Evolutionary conservation across 1,140 invertebrate genomes (phyloP).

Genomic region (Apis florea): DNA sequence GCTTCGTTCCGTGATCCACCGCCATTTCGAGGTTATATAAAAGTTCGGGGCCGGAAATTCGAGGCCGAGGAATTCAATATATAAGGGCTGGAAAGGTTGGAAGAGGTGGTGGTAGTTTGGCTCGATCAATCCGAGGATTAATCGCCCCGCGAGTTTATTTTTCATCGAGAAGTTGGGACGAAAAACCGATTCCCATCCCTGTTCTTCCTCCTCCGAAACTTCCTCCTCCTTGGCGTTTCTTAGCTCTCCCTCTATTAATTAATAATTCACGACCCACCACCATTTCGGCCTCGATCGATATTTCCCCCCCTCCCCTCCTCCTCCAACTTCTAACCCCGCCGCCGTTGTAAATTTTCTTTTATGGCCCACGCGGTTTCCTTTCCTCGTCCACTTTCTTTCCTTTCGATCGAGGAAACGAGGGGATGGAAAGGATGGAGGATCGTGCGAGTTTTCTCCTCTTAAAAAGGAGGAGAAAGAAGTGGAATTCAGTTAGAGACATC

Average conservation of each 20-base stretch:
- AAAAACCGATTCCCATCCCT: constrained; percentile 5
- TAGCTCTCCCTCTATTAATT: constrained; percentile 46
- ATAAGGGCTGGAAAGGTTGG: neutral
- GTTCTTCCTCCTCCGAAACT: neutral
- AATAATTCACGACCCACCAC: constrained; percentile 39
- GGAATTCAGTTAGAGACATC: constrained; percentile 13
- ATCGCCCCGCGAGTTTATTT: constrained; percentile 37
- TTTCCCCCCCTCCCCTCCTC: constrained; percentile 1
- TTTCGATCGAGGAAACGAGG: neutral
- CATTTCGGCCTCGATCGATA: neutral
- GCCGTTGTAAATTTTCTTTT: constrained; percentile 38
- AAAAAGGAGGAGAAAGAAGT: neutral
- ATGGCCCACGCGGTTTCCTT: neutral
- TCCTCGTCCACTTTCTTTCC: neutral
- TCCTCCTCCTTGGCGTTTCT: constrained; percentile 27
- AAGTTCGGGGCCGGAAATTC: constrained; percentile 28
- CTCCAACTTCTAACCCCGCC: constrained; percentile 1
- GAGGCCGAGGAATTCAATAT: constrained; percentile 41
- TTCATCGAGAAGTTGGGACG: constrained; percentile 31
- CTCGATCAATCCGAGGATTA: constrained; percentile 40
- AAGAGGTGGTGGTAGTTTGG: neutral
- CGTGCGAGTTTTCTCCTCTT: neutral
- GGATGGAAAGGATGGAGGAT: neutral
- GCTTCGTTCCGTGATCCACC: constrained; percentile 1
- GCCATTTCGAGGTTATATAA: constrained; percentile 20